These are phyloP conservation scores for Meta bourneti DNA, from an alignment of 2,888 invertebrate genomes.

Conservation along the genomic window DNA sequence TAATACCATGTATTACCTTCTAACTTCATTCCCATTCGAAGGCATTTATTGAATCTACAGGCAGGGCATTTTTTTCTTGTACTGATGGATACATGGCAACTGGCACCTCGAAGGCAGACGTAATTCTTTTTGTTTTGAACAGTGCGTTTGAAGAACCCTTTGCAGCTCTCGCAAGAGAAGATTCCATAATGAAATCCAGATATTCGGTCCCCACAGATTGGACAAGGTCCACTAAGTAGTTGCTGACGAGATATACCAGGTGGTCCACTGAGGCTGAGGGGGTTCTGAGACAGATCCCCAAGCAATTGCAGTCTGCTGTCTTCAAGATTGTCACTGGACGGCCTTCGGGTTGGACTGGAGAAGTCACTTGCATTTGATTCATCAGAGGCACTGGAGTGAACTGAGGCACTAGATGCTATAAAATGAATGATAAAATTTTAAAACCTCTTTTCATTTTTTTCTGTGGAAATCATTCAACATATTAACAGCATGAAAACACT, in stretches of 20 bases:
- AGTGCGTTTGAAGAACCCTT: constrained; percentile 98
- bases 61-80: constrained; percentile 98
- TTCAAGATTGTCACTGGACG: constrained; percentile 75
- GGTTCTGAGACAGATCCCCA: constrained; percentile 70
- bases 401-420: constrained; percentile 77
- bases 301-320: constrained; percentile 67
- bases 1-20: constrained; percentile 85
- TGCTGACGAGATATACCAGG: constrained; percentile 78
- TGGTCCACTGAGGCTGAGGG: constrained; percentile 63
- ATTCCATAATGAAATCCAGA: constrained; percentile 99
- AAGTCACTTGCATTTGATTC: constrained; percentile 78
- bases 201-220: constrained; percentile 96
- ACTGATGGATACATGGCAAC: constrained; percentile 94
- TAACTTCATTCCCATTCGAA: constrained; percentile 97
- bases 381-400: constrained; percentile 78
- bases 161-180: constrained; percentile 98
- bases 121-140: constrained; percentile 99
- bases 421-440: not conserved
- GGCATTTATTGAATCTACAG: constrained; percentile 96
- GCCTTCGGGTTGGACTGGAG: constrained; percentile 76
- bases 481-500: no score
- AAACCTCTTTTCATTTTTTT: not conserved
- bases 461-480: not conserved
- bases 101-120: constrained; percentile 93
- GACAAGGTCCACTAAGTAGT: constrained; percentile 88